Percentiles rank a stretch among this genome's conserved stretches.
These are phyloP conservation scores for Ornithorhynchus anatinus DNA, from an alignment of 2,113 vertebrate genomes.

Conservation along the genomic window DNA sequence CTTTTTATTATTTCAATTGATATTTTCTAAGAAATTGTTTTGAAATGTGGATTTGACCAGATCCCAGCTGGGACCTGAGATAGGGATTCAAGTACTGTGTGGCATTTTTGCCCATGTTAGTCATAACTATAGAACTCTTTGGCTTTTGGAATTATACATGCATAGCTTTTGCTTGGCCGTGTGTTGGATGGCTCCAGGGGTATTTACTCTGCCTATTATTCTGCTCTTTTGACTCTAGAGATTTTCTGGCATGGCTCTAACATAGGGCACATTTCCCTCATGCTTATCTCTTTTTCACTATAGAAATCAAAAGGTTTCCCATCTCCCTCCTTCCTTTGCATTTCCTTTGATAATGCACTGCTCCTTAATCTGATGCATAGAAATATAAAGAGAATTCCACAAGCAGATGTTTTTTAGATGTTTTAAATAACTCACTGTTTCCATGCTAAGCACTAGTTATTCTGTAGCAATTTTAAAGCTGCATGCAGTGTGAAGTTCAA, in stretches of 20 bases:
- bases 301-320: not conserved
- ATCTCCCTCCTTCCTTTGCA: not conserved
- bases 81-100: not conserved
- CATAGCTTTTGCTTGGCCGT: not conserved
- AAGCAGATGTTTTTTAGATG: no score
- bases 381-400: no score
- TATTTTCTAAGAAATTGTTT: not conserved
- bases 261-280: not conserved
- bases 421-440: no score
- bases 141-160: not conserved
- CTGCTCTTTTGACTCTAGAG: not conserved
- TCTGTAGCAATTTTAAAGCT: no score
- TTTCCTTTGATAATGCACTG: not conserved
- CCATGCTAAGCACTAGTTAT: no score
- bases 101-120: not conserved
- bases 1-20: no score
- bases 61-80: not conserved
- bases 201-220: not conserved
- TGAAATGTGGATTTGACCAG: not conserved
- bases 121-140: not conserved
- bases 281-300: not conserved
- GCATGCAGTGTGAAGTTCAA: no score
- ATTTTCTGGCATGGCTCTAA: not conserved
- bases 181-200: not conserved
- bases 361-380: not conserved